phyloP scores from a whole-genome alignment of 2,888 invertebrate species.

The Alentia gelatinosa region DNA sequence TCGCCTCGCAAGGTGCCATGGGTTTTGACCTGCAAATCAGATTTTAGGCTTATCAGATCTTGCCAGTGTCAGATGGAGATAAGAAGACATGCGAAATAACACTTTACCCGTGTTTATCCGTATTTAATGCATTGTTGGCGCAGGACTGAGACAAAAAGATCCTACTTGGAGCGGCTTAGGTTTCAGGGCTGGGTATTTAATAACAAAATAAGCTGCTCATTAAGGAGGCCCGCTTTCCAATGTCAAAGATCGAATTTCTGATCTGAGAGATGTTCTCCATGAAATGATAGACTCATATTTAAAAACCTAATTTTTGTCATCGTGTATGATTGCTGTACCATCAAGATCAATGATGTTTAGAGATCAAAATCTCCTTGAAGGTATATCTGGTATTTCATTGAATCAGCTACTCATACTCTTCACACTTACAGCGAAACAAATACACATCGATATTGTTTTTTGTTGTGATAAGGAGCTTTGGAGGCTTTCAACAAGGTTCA shows the following conservation, averaged over 20 bases:
- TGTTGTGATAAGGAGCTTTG: too few relatives aligned
- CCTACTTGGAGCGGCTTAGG: neutral
- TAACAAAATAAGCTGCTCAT: neutral
- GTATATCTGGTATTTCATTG: too few relatives aligned
- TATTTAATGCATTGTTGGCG: neutral
- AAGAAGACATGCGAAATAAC: slow-evolving; percentile 33
- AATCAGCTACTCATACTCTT: too few relatives aligned
- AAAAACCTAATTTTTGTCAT: too few relatives aligned
- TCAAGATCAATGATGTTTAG: too few relatives aligned
- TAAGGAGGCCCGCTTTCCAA: neutral
- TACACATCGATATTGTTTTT: too few relatives aligned
- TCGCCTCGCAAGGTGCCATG: slow-evolving; percentile 16
- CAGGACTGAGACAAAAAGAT: neutral
- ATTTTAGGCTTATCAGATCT: slow-evolving; percentile 32
- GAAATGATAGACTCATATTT: too few relatives aligned
- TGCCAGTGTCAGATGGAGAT: slow-evolving; percentile 32
- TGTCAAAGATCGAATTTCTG: neutral
- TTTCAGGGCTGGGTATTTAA: neutral
- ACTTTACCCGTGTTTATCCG: neutral
- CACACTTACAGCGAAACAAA: too few relatives aligned
- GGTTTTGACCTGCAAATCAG: slow-evolving; percentile 25
- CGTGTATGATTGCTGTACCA: too few relatives aligned
- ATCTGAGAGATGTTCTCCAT: too few relatives aligned
- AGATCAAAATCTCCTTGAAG: too few relatives aligned
- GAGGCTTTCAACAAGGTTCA: too few relatives aligned